phyloP scores from a whole-genome alignment of 1,140 invertebrate species.

The Metopolophium dirhodum region DNA sequence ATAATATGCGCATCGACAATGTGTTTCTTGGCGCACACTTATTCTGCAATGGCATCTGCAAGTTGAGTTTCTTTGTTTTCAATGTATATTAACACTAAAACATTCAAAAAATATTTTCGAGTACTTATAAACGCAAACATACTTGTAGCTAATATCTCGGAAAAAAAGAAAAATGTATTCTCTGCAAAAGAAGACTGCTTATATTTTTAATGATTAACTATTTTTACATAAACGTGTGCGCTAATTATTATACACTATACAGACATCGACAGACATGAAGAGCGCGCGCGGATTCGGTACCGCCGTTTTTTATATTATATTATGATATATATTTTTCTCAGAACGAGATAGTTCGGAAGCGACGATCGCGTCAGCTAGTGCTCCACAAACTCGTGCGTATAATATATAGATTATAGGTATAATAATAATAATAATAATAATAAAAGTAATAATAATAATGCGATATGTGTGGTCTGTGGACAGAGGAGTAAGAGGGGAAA shows the following conservation, averaged over 20 bases:
- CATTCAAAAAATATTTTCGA: not conserved
- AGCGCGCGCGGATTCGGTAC: not conserved
- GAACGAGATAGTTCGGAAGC: not conserved
- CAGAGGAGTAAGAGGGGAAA: not conserved
- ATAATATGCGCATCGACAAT: not conserved
- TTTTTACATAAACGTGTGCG: not conserved
- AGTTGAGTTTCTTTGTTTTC: not conserved
- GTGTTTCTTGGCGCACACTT: not conserved
- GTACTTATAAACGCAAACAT: not conserved
- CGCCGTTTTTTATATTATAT: not conserved
- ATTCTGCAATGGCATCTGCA: not conserved
- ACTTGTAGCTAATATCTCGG: not conserved
- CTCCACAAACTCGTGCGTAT: not conserved
- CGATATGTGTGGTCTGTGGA: not conserved
- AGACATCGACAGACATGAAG: not conserved
- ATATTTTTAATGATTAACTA: not conserved
- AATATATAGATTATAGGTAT: slow-evolving; percentile 19
- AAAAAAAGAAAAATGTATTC: not conserved
- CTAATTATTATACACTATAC: not conserved
- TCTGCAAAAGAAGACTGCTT: not conserved
- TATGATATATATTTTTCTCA: not conserved
- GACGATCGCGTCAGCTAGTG: not conserved
- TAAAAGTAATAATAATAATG: not conserved
- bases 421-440: not conserved
- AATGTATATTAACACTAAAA: not conserved